Evolutionary conservation across 2,797 vertebrate species (phyloP), one percentile per base, ranked within the genome.

Genomic region (Coccyzus lansbergi): DNA sequence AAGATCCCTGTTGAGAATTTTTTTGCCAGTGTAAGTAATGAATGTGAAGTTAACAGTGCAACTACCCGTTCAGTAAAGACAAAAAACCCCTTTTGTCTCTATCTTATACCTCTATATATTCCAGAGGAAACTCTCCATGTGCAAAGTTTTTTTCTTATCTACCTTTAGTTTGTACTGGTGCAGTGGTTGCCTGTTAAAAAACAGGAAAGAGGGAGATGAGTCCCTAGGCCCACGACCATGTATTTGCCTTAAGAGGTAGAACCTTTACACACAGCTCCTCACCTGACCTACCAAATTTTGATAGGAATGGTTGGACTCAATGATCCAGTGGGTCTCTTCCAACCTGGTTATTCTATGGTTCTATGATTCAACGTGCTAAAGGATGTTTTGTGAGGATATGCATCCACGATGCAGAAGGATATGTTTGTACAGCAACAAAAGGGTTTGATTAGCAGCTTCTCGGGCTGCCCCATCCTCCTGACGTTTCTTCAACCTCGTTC

Each of bases 391-490:
- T 67, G 34, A 64, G 38, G 72, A 42, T 42, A 80, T 53, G 19
- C 15, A 52, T 18, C 40, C 36, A 16, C 0, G 0, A 14, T 48
- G 65, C 36, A 70, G 28, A 28, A 67, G 6, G 33, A 28, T 48
- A 34, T 48, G 44, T 92, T 82, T 93, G 86, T 79, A 55, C 18
- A 86, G 53, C 83, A 94, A 34, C 42, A 70, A 38, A 78, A 87
- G 44, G 65, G 70, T 48, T 71, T 64, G 63, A 51, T 70, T 17
- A 89, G 62, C 70, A 92, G 58, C 83, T 92, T 95, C 93, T 91
- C 38, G 26, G 65, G 72, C 83, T 92, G 83, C 78, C 40, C 62
- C 82, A 71, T 56, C 28, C 49, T 74, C 44, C 36, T 77, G 46
- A 60, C 19, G 16, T 40, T 24, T 53, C 20, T 64, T 65, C 20